Conservation (phyloP, 2,888 invertebrate genomes). For the Seira musarum region DNA sequence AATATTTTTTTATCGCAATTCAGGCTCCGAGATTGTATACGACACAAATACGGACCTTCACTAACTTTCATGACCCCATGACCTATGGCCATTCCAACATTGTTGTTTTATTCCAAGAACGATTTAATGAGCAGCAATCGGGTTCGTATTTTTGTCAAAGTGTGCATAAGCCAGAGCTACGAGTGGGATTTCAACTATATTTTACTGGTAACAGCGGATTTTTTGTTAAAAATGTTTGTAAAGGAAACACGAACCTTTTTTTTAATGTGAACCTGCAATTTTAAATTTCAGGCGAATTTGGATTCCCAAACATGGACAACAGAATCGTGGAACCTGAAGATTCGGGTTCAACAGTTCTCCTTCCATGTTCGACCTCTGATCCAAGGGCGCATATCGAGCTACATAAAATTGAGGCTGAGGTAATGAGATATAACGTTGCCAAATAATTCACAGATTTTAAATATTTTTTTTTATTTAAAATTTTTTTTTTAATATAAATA, state of each 20-base stretch:
- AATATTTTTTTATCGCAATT: neutral
- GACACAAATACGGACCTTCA: conserved; percentile 61
- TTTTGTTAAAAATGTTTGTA: neutral
- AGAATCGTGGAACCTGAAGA: conserved; percentile 59
- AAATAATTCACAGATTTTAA: too few species aligned
- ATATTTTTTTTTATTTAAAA: conserved; percentile 11
- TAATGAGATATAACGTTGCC: too few species aligned
- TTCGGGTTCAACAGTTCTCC: conserved; percentile 51
- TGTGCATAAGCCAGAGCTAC: conserved; percentile 53
- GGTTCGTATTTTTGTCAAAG: conserved; percentile 66
- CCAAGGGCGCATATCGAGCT: conserved; percentile 60
- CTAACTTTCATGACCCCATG: conserved; percentile 55
- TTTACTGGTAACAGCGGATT: conserved; percentile 67
- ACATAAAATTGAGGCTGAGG: conserved; percentile 63
- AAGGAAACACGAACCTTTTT: neutral
- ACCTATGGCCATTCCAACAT: conserved; percentile 66
- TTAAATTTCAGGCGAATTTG: conserved; percentile 67
- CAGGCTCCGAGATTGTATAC: conserved; percentile 64
- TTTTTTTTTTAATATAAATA: neutral
- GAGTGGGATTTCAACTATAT: conserved; percentile 64
- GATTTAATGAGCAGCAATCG: conserved; percentile 67
- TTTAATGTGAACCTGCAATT: neutral
- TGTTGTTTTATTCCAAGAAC: conserved; percentile 67
- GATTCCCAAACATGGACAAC: conserved; percentile 64
- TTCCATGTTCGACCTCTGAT: conserved; percentile 66